Conservation (phyloP, 2,888 invertebrate species). For the Hemistola chrysoprasaria region DNA sequence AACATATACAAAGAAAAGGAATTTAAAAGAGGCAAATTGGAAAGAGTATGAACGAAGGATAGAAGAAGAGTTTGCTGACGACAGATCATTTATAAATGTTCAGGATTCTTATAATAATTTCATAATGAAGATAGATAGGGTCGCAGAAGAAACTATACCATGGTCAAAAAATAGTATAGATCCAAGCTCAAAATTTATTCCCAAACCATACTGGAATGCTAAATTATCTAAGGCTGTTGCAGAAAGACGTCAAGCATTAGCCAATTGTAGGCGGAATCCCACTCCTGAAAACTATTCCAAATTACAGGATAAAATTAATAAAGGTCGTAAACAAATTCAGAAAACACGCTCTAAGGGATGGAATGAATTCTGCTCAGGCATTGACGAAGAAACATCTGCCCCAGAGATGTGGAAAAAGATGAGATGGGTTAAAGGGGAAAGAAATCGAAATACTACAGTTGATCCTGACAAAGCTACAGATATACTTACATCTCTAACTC, state of each 20-base stretch:
- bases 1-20: background rate
- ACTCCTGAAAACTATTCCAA: background rate
- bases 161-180: background rate
- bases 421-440: conserved; percentile 6
- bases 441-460: background rate
- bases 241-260: background rate
- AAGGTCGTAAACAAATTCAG: conserved; percentile 1
- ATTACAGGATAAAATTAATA: background rate
- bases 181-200: background rate
- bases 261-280: background rate
- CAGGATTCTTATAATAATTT: conserved; percentile 1
- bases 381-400: background rate
- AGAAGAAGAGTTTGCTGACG: background rate
- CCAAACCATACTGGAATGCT: conserved; percentile 9
- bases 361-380: background rate
- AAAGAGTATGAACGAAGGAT: background rate
- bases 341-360: background rate
- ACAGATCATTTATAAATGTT: background rate
- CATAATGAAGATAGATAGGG: background rate
- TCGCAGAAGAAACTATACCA: background rate
- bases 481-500: background rate
- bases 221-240: conserved; percentile 3
- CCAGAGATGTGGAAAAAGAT: conserved; percentile 9
- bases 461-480: background rate
- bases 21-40: conserved; percentile 8